Percentiles rank a stretch among this genome's conserved stretches.
Evolutionary conservation across 2,797 vertebrate species (phyloP).

Genomic region (Sebastiscus tertius): DNA sequence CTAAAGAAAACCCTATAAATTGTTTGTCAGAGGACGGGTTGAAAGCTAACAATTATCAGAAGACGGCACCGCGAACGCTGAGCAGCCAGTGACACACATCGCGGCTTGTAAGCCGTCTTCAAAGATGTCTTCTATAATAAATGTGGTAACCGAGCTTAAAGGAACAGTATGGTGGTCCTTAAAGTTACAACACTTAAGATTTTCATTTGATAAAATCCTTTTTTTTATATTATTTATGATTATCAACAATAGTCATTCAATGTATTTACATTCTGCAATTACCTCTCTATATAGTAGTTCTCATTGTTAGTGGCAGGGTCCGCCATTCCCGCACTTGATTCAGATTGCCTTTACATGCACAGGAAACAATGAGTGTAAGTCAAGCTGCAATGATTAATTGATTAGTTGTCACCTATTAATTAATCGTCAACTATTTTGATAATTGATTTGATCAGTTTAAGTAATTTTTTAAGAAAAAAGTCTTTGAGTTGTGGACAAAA

Average conservation of each 20-base stretch:
- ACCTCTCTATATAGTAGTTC: neutral
- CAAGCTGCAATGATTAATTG: no score
- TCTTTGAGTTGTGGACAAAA: no score
- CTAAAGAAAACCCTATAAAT: slow-evolving; percentile 48
- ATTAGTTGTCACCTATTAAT: no score
- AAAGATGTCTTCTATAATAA: neutral
- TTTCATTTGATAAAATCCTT: neutral
- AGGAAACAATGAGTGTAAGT: neutral
- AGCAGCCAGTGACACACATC: neutral
- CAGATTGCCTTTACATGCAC: neutral
- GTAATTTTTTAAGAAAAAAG: no score
- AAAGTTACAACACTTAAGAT: neutral
- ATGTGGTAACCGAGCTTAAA: neutral
- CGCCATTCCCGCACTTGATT: neutral
- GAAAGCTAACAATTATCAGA: slow-evolving; percentile 55
- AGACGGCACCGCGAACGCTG: neutral
- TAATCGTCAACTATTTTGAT: no score
- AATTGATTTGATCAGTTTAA: no score
- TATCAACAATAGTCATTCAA: neutral
- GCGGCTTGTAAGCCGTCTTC: neutral
- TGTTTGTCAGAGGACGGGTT: slow-evolving; percentile 39
- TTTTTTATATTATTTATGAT: neutral
- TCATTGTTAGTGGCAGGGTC: neutral
- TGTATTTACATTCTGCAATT: neutral
- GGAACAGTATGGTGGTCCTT: neutral